phyloP scores from a whole-genome alignment of 2,797 vertebrate species.

The Pantherophis alleghaniensis region DNA sequence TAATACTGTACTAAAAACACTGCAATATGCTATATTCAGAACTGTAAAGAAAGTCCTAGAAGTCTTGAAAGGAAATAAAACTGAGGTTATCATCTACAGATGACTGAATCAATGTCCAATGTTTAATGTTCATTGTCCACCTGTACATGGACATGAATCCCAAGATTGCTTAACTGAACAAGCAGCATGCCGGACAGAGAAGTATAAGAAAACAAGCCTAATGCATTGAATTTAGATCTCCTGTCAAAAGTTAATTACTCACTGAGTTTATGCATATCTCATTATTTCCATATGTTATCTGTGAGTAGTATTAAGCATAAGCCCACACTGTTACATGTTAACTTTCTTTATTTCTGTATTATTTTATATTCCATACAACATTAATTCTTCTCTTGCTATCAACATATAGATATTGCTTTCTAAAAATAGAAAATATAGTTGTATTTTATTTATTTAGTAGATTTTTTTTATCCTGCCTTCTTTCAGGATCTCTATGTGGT shows the following conservation, averaged over 20 bases:
- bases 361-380: not conserved
- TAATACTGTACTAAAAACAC: not conserved
- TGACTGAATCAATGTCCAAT: not conserved
- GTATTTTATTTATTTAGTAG: not conserved
- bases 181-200: not conserved
- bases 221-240: constrained; percentile 23
- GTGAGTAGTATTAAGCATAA: not conserved
- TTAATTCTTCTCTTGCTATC: not conserved
- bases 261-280: not conserved
- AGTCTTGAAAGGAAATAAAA: not conserved
- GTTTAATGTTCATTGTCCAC: not conserved
- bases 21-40: not conserved
- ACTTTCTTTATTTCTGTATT: not conserved
- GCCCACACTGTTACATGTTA: not conserved
- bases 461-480: not conserved
- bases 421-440: not conserved
- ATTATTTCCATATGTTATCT: not conserved
- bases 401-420: not conserved
- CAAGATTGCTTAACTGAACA: not conserved
- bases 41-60: not conserved
- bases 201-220: not conserved
- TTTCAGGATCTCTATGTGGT: not conserved
- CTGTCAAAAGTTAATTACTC: not conserved
- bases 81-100: not conserved
- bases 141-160: not conserved